Evolutionary conservation across 2,888 invertebrate genomes (phyloP).

Genomic region (Cetonia aurata): DNA sequence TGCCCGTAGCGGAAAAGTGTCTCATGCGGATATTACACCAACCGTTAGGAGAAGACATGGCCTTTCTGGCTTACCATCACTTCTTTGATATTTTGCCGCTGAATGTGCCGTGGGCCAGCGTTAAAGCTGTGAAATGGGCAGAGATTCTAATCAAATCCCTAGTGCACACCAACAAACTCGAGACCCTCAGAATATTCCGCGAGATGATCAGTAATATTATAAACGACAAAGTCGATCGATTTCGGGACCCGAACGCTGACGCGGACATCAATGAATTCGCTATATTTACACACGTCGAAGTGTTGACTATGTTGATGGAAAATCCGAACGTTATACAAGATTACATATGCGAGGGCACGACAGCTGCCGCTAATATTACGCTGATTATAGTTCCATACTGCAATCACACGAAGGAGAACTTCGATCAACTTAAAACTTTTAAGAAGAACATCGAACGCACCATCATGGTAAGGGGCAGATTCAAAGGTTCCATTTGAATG

Average conservation of each 20-base stretch:
- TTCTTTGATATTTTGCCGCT: conserved; percentile 8
- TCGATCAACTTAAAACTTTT: background rate
- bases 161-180: background rate
- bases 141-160: background rate
- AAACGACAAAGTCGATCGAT: background rate
- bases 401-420: background rate
- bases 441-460: conserved; percentile 4
- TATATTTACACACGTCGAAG: background rate
- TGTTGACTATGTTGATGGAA: conserved; percentile 8
- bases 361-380: background rate
- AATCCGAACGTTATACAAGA: background rate
- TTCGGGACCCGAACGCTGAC: background rate
- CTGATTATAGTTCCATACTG: too few species aligned
- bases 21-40: background rate
- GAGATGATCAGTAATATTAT: background rate
- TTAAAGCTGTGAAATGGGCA: background rate
- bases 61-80: background rate
- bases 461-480: background rate
- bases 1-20: background rate
- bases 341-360: background rate
- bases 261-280: background rate
- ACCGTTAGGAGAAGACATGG: background rate
- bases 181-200: background rate
- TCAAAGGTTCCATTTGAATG: background rate
- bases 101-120: background rate